Evolutionary conservation across 2,888 invertebrate species (phyloP), one percentile per base, ranked within the genome.

Genomic region (Cistogaster globosa): DNA sequence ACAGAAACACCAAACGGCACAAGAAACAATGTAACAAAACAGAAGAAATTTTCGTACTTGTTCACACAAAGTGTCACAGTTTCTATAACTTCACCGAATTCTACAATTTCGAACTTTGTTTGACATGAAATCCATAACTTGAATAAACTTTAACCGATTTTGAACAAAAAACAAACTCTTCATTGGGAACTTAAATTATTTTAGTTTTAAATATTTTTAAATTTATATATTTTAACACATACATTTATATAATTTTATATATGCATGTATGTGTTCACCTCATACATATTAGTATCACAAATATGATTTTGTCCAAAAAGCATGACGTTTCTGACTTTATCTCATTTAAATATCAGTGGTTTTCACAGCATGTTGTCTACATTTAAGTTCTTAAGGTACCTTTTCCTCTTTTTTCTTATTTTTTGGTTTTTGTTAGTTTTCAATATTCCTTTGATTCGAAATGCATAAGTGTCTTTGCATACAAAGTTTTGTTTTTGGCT

Each of bases 241-340:
- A 48, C n/a, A 48, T 16, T 48, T 45, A 16, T 12, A 62, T 20
- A 18, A 9, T 32, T 18, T 18, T 48, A 11, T 26, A 11, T 58
- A 16, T 42, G 22, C 42, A 1, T 51, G n/a, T 18, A 32, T 18
- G 8, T 72, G 53, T 42, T 12, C 26, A 26, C 51, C 51, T 74
- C 71, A 65, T 72, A 71, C 71, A 65, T 72, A 71, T 77, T 71
- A 65, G 65, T 81, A 77, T 71, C 71, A 71, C 76, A 84, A 74
- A 74, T 84, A 84, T 84, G 84, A 84, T 84, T 84, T 84, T 76
- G 77, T 81, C 74, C 74, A 84, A 80, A 74, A 84, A 84, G 81
- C 84, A 84, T 84, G 84, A 84, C 84, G 72, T 84, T 81, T 84
- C 57, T 65, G 84, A 84, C 84, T 84, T 84, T 84, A 84, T 84